Conservation (phyloP, 30 jellyfish, hydroid and myxozoan species). For the Aurelia coerulea region DNA sequence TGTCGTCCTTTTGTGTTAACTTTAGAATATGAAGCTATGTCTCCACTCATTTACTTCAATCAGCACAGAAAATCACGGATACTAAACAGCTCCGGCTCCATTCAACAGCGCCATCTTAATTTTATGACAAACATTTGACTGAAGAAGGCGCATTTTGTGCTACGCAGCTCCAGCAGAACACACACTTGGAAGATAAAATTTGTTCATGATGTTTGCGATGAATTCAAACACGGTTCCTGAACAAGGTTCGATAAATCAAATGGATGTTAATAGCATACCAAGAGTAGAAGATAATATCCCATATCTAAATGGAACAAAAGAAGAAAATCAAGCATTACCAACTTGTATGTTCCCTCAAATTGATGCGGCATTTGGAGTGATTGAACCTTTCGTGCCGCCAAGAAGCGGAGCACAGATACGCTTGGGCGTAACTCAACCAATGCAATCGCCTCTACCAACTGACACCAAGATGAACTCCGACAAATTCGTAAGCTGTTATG, state of each 20-base stretch:
- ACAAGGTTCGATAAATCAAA: conserved; percentile 2
- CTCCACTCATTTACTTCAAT: no score
- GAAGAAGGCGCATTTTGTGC: conserved; percentile 19
- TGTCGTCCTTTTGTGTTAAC: no score
- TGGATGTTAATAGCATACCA: not conserved
- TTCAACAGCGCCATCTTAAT: not conserved
- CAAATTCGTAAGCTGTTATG: not conserved
- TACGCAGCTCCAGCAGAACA: conserved; percentile 12
- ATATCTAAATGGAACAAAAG: conserved; percentile 16
- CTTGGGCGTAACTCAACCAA: no score
- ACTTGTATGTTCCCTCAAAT: not conserved
- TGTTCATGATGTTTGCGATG: not conserved
- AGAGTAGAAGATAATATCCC: conserved; percentile 53
- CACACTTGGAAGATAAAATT: not conserved
- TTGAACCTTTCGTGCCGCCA: not conserved
- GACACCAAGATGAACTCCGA: not conserved
- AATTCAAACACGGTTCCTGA: not conserved
- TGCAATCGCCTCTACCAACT: not conserved
- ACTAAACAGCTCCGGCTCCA: no score
- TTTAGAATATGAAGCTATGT: no score
- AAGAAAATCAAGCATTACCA: not conserved
- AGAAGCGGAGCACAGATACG: no score
- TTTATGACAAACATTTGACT: not conserved
- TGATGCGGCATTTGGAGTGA: not conserved
- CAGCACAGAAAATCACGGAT: no score